Evolutionary conservation across 2,888 invertebrate genomes (phyloP), one percentile per base, ranked within the genome.

Genomic region (Nomada ruficornis): DNA sequence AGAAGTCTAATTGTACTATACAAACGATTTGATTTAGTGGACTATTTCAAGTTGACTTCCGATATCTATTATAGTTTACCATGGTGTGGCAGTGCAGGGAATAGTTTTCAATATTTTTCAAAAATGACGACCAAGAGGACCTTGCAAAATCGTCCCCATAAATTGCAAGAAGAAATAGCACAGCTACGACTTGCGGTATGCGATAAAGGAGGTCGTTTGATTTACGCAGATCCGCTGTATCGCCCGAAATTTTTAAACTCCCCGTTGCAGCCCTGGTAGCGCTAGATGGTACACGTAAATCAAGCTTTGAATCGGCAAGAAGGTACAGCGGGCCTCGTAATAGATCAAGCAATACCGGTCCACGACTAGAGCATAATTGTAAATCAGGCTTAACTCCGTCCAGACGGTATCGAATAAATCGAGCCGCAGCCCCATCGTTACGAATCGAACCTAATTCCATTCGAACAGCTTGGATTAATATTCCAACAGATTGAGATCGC

Each of bases 381-480:
- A 65, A 50, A 71, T 67, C 67, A 55, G 52, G 50, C 60, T 60
- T 77, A 57, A 23, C 23, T 54, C 60, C 11, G 13, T 42, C 23
- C 15, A 42, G 5, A 36, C 13, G 20, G 54, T 77, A 80, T 65
- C 50, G 77, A 77, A 64, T 62, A 77, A 80, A 47, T 26, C 47
- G 50, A 50, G 50, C 50, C 50, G 47, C 11, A 18, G 13, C 18
- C 23, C 29, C 54, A 60, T 70, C 70, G 23, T 47, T 55, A 59
- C 36, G 50, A 71, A 77, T 80, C 67, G 26, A 77, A 29, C 52
- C 13, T 44, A 69, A 63, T 26, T 20, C 77, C 44, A 2, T 57
- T 20, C 29, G 64, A 65, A 70, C 15, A 54, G 65, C 67, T n/a
- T 62, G 59, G 80, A 77, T 80, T 77, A 77, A 77, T 71, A 65